These are phyloP conservation scores for Pinna nobilis DNA, from an alignment of 1,140 invertebrate genomes.

Conservation along the genomic window DNA sequence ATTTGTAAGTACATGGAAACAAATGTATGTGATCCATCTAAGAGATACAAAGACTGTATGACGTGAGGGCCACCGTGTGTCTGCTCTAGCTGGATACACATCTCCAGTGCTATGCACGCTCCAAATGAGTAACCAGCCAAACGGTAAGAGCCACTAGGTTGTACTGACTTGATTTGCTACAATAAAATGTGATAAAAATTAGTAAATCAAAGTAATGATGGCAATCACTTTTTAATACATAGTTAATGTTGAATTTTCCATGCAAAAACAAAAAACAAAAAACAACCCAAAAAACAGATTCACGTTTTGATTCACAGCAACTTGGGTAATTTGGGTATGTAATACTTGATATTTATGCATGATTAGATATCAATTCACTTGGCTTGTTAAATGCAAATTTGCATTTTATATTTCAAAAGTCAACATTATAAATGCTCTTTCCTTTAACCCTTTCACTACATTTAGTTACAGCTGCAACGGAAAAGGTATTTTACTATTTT, in stretches of 20 bases:
- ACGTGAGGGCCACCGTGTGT: conserved; percentile 78
- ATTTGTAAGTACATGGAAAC: conserved; percentile 83
- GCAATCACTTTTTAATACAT: background rate
- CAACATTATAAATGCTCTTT: too few species aligned
- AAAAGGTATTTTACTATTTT: too few species aligned
- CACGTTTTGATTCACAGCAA: too few species aligned
- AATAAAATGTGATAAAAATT: conserved; percentile 39
- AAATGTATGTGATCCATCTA: conserved; percentile 95
- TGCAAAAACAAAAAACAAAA: too few species aligned
- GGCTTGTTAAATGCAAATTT: too few species aligned
- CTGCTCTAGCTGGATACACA: conserved; percentile 85
- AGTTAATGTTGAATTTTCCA: background rate
- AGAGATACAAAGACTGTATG: conserved; percentile 79
- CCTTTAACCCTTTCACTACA: too few species aligned
- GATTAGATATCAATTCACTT: too few species aligned
- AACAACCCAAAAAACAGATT: too few species aligned
- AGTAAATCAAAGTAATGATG: background rate
- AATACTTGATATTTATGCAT: too few species aligned
- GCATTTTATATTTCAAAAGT: too few species aligned
- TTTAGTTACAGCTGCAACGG: too few species aligned
- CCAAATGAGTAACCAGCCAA: conserved; percentile 97
- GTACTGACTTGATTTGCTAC: conserved; percentile 84
- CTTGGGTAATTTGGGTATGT: too few species aligned
- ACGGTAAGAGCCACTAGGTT: conserved; percentile 89
- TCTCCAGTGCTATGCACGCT: conserved; percentile 93